Evolutionary conservation across 1,140 invertebrate genomes (phyloP), one percentile per base, ranked within the genome.

Genomic region (Calliphora vicina): DNA sequence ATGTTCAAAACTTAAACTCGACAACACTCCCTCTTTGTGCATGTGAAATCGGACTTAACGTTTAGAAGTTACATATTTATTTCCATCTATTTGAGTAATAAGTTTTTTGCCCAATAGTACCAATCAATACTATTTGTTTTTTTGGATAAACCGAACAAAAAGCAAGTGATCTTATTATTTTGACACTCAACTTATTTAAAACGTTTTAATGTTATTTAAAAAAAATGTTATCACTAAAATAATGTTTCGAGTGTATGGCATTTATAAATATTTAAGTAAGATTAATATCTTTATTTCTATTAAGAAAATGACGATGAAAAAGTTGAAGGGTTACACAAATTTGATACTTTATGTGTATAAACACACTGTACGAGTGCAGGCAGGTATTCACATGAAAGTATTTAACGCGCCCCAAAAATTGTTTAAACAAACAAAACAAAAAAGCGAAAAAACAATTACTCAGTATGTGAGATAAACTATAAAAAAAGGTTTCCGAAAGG

Each of bases 221-320:
- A n/a, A 57, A 17, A 17, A 1, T 57, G 15, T 17, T n/a, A 0
- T n/a, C 5, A 57, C 13, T 5, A 15, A 57, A 13, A 17, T 15
- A n/a, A 57, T 57, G 15, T 15, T 6, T 57, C n/a, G 50, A 57
- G 50, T 57, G 50, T 57, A 57, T 10, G 45, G 0, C 13, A 13
- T 35, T 35, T 35, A 35, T 35, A 35, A 35, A 35, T 35, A 35
- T 35, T 57, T n/a, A 57, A 57, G 50, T 57, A 57, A 57, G 50
- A 57, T 57, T 57, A 57, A 57, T 57, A 57, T 57, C 50, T 57
- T 57, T n/a, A 57, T 57, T 57, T 57, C 50, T 57, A 57, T n/a
- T 57, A 57, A 57, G 50, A 57, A 57, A 57, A 0, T 17, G n/a
- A 57, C 13, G 0, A 57, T 35, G n/a, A 57, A 57, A 57, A 57